Conservation (phyloP, 2,113 vertebrate genomes). For the Neoarius graeffei region DNA sequence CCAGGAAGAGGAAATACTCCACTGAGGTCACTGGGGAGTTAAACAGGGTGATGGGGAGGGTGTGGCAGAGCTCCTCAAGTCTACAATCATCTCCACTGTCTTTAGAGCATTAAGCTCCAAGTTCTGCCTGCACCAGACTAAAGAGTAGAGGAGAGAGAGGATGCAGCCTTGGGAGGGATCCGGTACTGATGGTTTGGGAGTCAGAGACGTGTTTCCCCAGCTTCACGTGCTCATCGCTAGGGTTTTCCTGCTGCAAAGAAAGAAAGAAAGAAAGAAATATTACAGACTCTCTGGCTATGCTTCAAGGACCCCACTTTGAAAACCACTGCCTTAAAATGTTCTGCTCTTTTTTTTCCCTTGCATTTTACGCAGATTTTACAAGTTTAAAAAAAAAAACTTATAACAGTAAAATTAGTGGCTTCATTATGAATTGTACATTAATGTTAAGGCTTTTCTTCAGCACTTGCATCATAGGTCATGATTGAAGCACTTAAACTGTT, state of each 20-base stretch:
- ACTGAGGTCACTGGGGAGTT: no score
- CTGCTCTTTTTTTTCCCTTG: background rate
- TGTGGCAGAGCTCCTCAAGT: no score
- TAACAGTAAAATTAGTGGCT: background rate
- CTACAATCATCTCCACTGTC: no score
- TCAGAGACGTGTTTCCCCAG: no score
- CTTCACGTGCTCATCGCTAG: no score
- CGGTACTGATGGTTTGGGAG: no score
- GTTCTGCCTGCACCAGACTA: no score
- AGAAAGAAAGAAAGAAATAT: background rate
- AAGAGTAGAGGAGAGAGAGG: no score
- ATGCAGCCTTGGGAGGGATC: no score
- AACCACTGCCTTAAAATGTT: background rate
- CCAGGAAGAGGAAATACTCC: no score
- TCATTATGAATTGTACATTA: background rate
- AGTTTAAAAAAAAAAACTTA: background rate
- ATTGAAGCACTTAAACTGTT: background rate
- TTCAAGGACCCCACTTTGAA: background rate
- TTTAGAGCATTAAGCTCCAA: no score
- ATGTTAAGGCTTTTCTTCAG: background rate
- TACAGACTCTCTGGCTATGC: background rate
- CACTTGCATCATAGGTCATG: background rate
- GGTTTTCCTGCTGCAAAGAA: background rate
- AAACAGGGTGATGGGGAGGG: no score
- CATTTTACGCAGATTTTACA: background rate